A percentile compares a stretch with the other conserved stretches of the same genome.
phyloP scores from a whole-genome alignment of 53 echinoderm and acorn worm species.

The Crossaster papposus region DNA sequence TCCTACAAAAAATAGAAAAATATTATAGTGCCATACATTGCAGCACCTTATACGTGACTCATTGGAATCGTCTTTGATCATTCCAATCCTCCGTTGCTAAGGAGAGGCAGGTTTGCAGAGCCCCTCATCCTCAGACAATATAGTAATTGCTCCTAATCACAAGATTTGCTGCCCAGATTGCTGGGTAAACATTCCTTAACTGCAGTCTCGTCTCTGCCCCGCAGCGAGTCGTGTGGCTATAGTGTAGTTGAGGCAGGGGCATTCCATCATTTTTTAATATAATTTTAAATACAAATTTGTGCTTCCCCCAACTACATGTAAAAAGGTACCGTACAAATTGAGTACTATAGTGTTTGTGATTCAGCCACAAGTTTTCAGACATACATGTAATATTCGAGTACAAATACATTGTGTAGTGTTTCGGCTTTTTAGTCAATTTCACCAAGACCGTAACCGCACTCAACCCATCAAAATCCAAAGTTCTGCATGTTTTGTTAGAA shows the following conservation, averaged over 20 bases:
- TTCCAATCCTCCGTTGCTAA: neutral
- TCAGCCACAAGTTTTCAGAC: too few species aligned
- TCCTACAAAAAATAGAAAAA: too few species aligned
- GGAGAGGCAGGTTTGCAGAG: neutral
- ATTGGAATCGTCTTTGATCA: neutral
- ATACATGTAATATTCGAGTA: too few species aligned
- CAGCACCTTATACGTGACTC: neutral
- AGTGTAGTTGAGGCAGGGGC: conserved; percentile 7
- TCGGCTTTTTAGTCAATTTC: too few species aligned
- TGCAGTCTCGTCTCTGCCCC: neutral
- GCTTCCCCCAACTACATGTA: neutral
- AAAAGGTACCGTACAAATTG: too few species aligned
- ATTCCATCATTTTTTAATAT: neutral
- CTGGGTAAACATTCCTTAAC: conserved; percentile 11
- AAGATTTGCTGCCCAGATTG: conserved; percentile 27
- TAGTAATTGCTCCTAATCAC: conserved; percentile 19
- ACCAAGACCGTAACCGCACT: too few species aligned
- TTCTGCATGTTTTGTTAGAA: too few species aligned
- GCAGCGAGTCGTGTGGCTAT: neutral
- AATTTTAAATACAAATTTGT: neutral
- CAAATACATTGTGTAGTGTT: too few species aligned
- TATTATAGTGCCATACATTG: neutral
- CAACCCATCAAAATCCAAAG: too few species aligned
- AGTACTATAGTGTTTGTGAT: too few species aligned
- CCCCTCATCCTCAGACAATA: conserved; percentile 11